Evolutionary conservation across 2,797 vertebrate species (phyloP), one percentile per base, ranked within the genome.

Genomic region (Muscicapa comitata): DNA sequence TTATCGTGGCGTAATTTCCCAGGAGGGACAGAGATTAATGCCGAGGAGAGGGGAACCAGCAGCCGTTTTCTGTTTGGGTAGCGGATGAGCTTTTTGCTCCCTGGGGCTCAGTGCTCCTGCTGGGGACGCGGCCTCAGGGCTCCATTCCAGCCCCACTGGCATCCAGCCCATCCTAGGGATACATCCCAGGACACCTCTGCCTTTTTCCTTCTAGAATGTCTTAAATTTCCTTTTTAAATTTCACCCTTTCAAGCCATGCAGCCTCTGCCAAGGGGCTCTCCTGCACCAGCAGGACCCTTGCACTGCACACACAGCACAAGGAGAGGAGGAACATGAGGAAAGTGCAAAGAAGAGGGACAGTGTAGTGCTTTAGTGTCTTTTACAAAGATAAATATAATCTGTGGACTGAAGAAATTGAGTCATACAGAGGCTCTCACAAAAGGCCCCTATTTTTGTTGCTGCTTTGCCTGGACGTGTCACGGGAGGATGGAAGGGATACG

Each of bases 11-110:
- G 2, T 70, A 72, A 91, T 96, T 96, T 96, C 90, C 88, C 89
- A 89, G 90, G 93, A 86, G 93, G 86, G 91, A 93, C 91, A 71
- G 79, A 93, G 93, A 95, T 94, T 92, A 96, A 94, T 92, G 79
- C 61, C 1, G 48, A 54, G 62, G 55, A 95, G 90, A 86, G 55
- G 53, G 83, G 72, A 81, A 85, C 90, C 92, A 92, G 86, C 79
- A 55, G n/a, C 84, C 13, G 11, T 58, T 93, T 54, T 91, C 89
- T 80, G 86, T 72, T 85, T 80, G 86, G 92, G 86, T 48, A 91
- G 42, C 0, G 0, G 72, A 87, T 81, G 65, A 90, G 86, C 23
- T 96, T 71, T 72, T 50, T 48, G 11, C 53, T 43, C 35, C 86
- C 45, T 3, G 1, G 48, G 63, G 19, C 50, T 35, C 42, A 10